Percentiles rank a stretch among this genome's conserved stretches.
Conservation (phyloP, 2,888 invertebrate genomes). For the Ariolimax columbianus region DNA sequence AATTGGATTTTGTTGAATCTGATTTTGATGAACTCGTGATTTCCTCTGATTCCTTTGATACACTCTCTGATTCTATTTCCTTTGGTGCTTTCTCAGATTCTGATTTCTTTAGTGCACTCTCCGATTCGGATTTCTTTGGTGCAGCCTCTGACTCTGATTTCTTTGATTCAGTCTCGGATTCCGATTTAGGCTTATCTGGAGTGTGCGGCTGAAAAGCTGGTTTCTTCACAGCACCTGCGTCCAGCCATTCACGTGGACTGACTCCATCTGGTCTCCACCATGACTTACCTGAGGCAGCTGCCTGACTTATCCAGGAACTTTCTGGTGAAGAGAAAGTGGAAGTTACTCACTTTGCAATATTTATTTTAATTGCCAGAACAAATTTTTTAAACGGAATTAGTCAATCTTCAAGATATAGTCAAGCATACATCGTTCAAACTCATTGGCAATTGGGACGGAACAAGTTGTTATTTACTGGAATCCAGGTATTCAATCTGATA, state of each 20-base stretch:
- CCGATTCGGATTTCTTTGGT: neutral
- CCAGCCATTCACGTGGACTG: constrained; percentile 53
- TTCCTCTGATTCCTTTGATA: neutral
- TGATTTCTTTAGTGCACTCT: neutral
- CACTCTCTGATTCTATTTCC: constrained; percentile 2
- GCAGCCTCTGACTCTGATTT: neutral
- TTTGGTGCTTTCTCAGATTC: neutral
- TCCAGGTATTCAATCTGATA: no score
- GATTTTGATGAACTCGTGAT: neutral
- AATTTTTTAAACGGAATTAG: no score
- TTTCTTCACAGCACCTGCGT: constrained; percentile 51
- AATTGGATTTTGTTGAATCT: neutral
- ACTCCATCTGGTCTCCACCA: constrained; percentile 60
- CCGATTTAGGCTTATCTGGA: constrained; percentile 6
- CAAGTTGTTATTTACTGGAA: no score
- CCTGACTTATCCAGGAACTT: constrained; percentile 36
- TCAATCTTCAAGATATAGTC: no score
- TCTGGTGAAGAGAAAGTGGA: neutral
- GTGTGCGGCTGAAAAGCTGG: constrained; percentile 39
- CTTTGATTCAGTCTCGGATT: neutral
- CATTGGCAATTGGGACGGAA: no score
- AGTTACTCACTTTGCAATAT: neutral
- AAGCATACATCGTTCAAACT: no score
- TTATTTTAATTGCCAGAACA: no score
- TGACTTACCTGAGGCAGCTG: constrained; percentile 44